Conservation (phyloP, 2,888 invertebrate species). For the Entomobrya proxima region DNA sequence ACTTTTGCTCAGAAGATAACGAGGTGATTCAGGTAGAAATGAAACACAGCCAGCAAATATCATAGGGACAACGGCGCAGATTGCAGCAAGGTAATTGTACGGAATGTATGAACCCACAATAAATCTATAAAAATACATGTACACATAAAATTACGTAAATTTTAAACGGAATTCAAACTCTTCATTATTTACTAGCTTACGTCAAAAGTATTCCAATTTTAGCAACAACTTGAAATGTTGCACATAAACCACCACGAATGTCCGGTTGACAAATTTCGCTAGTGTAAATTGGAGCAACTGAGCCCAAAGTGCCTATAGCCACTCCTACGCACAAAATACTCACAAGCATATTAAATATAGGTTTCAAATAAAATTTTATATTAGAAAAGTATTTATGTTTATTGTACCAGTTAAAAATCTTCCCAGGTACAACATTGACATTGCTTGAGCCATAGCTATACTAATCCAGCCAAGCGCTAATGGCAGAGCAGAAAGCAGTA, state of each 20-base stretch:
- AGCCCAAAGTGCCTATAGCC: constrained; percentile 77
- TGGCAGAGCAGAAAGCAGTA: constrained; percentile 80
- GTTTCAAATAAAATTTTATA: no score
- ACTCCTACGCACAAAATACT: no score
- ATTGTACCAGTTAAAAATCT: constrained; percentile 69
- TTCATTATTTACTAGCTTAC: no score
- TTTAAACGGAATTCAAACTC: no score
- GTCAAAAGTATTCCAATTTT: constrained; percentile 83
- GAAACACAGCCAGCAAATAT: constrained; percentile 82
- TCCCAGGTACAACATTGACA: constrained; percentile 73
- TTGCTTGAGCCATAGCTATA: constrained; percentile 79
- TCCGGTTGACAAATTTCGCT: constrained; percentile 81
- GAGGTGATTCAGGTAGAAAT: constrained; percentile 90
- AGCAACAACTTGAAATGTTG: constrained; percentile 87
- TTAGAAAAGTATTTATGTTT: not conserved
- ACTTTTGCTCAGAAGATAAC: constrained; percentile 82
- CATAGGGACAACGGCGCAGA: constrained; percentile 82
- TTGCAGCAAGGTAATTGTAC: constrained; percentile 81
- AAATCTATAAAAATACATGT: constrained; percentile 80
- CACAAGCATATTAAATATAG: no score
- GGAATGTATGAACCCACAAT: constrained; percentile 84
- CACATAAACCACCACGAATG: constrained; percentile 88
- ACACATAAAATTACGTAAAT: not conserved
- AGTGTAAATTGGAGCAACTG: constrained; percentile 78
- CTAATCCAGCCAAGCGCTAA: constrained; percentile 81